Evolutionary conservation across 2,113 vertebrate species (phyloP).

Genomic region (Dromaius novaehollandiae): DNA sequence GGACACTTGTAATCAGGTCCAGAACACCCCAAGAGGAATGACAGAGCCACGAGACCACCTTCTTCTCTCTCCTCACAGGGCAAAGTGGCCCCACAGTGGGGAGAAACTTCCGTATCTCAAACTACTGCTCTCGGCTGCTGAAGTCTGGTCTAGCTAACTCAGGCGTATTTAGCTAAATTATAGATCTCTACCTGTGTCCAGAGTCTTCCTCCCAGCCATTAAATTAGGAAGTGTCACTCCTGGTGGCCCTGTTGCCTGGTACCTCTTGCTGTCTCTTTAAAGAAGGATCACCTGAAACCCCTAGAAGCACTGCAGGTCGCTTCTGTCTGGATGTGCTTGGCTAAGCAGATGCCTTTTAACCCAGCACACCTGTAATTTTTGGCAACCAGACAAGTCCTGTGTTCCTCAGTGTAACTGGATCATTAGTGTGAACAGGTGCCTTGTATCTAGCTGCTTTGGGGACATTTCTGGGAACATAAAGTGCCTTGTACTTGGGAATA

Average conservation of each 20-base stretch:
- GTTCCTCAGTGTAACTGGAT: not conserved
- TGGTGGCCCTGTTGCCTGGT: not conserved
- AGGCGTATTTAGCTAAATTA: too few species aligned
- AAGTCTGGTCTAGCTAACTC: too few species aligned
- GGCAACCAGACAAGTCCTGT: not conserved
- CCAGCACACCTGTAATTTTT: not conserved
- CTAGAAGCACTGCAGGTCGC: not conserved
- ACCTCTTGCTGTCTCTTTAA: not conserved
- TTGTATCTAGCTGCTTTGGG: not conserved
- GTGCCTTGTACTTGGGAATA: not conserved
- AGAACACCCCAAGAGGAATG: too few species aligned
- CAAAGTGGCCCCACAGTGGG: too few species aligned
- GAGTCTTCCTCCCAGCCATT: not conserved
- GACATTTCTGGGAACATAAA: not conserved
- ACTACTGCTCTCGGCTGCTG: too few species aligned
- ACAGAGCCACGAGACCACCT: too few species aligned
- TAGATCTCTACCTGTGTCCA: too few species aligned
- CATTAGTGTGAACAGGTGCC: not conserved
- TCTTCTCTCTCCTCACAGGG: too few species aligned
- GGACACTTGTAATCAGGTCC: too few species aligned
- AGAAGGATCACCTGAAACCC: accelerated
- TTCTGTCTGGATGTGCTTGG: not conserved
- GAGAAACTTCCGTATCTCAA: too few species aligned
- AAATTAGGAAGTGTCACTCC: not conserved
- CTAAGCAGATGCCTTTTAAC: not conserved